Percentiles rank a stretch among this genome's conserved stretches.
Evolutionary conservation across 2,888 invertebrate species (phyloP).

Genomic region (Epirrhoe alternata): DNA sequence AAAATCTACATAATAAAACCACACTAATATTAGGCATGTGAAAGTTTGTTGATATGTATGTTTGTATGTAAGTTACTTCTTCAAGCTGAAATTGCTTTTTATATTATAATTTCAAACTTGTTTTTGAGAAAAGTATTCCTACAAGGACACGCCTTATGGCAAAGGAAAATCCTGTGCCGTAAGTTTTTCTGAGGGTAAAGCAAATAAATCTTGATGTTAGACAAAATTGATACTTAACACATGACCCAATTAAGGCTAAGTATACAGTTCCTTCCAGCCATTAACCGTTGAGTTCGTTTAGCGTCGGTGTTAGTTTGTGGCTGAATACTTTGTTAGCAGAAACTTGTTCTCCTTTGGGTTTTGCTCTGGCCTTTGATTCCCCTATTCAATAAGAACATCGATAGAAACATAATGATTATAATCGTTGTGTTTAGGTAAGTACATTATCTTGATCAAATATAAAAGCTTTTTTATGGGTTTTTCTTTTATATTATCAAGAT

Average conservation of each 20-base stretch:
- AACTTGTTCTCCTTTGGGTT: constrained; percentile 50
- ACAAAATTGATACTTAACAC: constrained; percentile 47
- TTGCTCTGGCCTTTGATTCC: constrained; percentile 20
- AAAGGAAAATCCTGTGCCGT: neutral
- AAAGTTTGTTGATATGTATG: too few species aligned
- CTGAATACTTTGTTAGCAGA: constrained; percentile 59
- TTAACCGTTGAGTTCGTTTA: constrained; percentile 62
- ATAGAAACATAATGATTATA: neutral
- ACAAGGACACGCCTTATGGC: neutral
- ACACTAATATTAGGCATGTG: too few species aligned
- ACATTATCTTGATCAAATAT: neutral
- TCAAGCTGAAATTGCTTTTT: too few species aligned
- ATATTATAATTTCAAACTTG: neutral
- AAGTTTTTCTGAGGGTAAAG: constrained; percentile 9
- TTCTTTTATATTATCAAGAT: too few species aligned
- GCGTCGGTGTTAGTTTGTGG: constrained; percentile 55
- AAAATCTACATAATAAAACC: too few species aligned
- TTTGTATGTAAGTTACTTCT: too few species aligned
- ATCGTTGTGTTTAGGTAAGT: neutral
- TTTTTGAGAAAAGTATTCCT: neutral
- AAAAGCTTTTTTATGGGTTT: too few species aligned
- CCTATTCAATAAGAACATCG: constrained; percentile 7
- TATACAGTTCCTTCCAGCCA: constrained; percentile 53
- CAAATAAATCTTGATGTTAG: constrained; percentile 33
- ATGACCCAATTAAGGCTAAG: constrained; percentile 62